Percentiles rank a stretch among this genome's conserved stretches.
phyloP scores from a whole-genome alignment of 2,797 vertebrate species.

The Amniataba percoides region DNA sequence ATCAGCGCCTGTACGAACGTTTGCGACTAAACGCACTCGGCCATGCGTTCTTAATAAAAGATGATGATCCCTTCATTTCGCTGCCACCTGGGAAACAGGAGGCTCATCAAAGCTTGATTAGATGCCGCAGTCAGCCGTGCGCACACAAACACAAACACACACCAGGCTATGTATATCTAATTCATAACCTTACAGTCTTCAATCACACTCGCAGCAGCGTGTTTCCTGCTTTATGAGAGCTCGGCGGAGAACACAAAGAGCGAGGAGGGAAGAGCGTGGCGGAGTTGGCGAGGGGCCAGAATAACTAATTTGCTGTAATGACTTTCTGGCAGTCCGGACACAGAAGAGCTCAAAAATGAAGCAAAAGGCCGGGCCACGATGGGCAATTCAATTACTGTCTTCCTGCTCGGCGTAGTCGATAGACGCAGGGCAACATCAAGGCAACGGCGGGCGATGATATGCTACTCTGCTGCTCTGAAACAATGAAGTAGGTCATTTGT shows the following conservation, averaged over 20 bases:
- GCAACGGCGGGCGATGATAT: constrained; percentile 48
- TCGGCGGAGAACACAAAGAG: constrained; percentile 59
- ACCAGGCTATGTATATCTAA: constrained; percentile 54
- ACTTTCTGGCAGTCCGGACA: constrained; percentile 78
- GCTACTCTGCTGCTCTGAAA: constrained; percentile 43
- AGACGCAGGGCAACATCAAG: constrained; percentile 49
- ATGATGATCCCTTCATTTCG: constrained; percentile 72
- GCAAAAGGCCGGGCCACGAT: constrained; percentile 61
- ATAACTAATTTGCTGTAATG: constrained; percentile 83
- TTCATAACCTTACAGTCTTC: constrained; percentile 73
- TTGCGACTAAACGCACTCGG: constrained; percentile 62
- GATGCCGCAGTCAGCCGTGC: constrained; percentile 59
- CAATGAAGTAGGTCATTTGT: constrained; percentile 53
- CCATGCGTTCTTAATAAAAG: constrained; percentile 70
- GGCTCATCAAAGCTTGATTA: constrained; percentile 82
- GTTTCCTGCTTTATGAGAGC: constrained; percentile 62
- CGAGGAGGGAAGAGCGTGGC: constrained; percentile 48
- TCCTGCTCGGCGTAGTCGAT: constrained; percentile 50
- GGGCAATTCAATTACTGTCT: constrained; percentile 76
- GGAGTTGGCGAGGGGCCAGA: constrained; percentile 71
- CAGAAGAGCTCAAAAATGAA: constrained; percentile 71
- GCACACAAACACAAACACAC: constrained; percentile 55
- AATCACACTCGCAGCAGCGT: constrained; percentile 59
- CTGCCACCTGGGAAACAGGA: constrained; percentile 73
- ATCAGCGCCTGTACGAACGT: constrained; percentile 39